Percentiles rank a stretch among this genome's conserved stretches.
These are phyloP conservation scores for Pycnonotus jocosus DNA, from an alignment of 2,113 vertebrate genomes.

Conservation along the genomic window DNA sequence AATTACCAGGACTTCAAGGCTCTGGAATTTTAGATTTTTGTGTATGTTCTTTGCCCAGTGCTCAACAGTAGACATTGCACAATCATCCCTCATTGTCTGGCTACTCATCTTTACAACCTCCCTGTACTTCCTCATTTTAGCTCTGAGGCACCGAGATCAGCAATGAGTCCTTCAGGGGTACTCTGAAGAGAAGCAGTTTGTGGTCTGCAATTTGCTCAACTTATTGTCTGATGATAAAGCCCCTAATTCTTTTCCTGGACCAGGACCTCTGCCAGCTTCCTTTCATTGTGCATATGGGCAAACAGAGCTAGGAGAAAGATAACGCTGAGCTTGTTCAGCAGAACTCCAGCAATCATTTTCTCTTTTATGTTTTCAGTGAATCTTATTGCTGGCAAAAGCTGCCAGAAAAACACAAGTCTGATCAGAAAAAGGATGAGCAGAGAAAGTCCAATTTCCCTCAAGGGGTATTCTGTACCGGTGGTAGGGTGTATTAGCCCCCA, in stretches of 20 bases:
- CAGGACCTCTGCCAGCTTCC: conserved; percentile 38
- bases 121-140: background rate
- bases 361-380: conserved; percentile 42
- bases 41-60: background rate
- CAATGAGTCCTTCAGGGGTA: background rate
- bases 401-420: conserved; percentile 33
- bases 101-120: background rate
- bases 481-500: background rate
- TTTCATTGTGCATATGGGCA: conserved; percentile 49
- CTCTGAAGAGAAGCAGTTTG: conserved; percentile 13
- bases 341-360: conserved; percentile 19
- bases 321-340: conserved; percentile 29
- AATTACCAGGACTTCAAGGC: background rate
- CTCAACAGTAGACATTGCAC: background rate
- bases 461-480: background rate
- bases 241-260: conserved; percentile 40
- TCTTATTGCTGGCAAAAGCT: background rate
- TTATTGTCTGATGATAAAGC: conserved; percentile 45
- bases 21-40: background rate
- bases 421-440: conserved; percentile 13
- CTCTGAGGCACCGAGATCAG: background rate
- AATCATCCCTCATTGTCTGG: background rate
- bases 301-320: conserved; percentile 38
- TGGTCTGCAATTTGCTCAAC: conserved; percentile 18
- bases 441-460: background rate